Percentiles rank a stretch among this genome's conserved stretches.
Conservation (phyloP, 2,113 vertebrate genomes). For the Syrmaticus mikado region DNA sequence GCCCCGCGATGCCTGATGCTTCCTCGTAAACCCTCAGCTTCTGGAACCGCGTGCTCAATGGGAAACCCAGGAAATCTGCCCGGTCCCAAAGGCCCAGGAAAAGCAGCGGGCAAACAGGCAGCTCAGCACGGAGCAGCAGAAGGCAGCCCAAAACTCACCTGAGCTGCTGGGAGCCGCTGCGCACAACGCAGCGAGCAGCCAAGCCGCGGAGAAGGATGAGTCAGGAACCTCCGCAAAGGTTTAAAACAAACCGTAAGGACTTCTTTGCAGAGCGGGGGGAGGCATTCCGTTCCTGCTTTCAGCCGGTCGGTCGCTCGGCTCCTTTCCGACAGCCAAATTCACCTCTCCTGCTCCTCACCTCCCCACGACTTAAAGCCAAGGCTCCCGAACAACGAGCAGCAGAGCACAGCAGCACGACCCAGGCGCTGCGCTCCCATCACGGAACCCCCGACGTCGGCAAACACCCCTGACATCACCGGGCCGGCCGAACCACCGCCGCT, state of each 20-base stretch:
- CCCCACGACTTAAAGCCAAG: neutral
- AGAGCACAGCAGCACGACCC: neutral
- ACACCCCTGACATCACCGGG: neutral
- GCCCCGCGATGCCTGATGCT: neutral
- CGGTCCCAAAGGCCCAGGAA: neutral
- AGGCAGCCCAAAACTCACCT: neutral
- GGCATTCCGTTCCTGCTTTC: fast-evolving
- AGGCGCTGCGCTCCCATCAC: neutral
- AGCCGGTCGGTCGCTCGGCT: neutral
- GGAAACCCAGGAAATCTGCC: conserved; percentile 32
- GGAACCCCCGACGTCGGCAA: no score
- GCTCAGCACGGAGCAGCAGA: neutral
- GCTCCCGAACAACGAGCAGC: conserved; percentile 19
- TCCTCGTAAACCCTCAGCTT: conserved; percentile 18
- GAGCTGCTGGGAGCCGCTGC: neutral
- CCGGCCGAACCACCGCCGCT: no score
- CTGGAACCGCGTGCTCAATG: neutral
- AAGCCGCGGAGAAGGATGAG: conserved; percentile 16
- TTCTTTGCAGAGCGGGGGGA: no score
- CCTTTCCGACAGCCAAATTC: neutral
- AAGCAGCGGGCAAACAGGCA: neutral
- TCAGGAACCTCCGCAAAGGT: neutral
- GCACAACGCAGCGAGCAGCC: neutral
- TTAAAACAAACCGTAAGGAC: neutral
- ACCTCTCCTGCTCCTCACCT: neutral